A percentile compares a stretch with the other conserved stretches of the same genome.
These are phyloP conservation scores for Xiphophorus maculatus DNA, from an alignment of 2,113 vertebrate species.

Conservation along the genomic window DNA sequence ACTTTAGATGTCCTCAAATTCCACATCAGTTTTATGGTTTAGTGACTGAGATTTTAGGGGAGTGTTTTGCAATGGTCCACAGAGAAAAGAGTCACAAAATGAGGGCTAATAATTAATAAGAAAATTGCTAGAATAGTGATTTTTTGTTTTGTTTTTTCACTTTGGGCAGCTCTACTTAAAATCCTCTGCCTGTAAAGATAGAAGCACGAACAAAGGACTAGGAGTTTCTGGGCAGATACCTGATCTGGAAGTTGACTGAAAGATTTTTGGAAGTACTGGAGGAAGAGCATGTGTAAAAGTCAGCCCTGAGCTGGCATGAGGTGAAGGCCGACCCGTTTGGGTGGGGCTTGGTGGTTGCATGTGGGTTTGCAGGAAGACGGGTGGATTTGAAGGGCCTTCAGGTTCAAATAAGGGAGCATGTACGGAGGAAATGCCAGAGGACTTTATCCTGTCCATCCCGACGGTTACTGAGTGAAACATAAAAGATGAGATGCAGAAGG, in stretches of 20 bases:
- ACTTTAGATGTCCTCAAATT: too few relatives aligned
- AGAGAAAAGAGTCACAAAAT: too few relatives aligned
- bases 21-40: too few relatives aligned
- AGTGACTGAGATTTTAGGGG: too few relatives aligned
- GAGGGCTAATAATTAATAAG: too few relatives aligned
- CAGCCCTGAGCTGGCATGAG: slow-evolving; percentile 67
- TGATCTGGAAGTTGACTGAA: slow-evolving; percentile 74
- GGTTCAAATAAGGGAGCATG: slow-evolving; percentile 34
- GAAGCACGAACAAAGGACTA: background rate
- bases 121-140: too few relatives aligned
- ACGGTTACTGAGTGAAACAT: slow-evolving; percentile 47
- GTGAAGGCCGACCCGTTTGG: slow-evolving; percentile 52
- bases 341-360: slow-evolving; percentile 4
- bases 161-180: too few relatives aligned
- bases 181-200: background rate
- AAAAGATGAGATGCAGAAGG: slow-evolving; percentile 1
- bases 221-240: slow-evolving; percentile 59
- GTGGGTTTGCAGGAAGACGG: slow-evolving; percentile 19
- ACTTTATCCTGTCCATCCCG: slow-evolving; percentile 55
- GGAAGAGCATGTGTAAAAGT: slow-evolving; percentile 73
- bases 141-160: too few relatives aligned
- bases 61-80: too few relatives aligned
- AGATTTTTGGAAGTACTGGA: slow-evolving; percentile 81
- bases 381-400: slow-evolving; percentile 31
- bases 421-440: slow-evolving; percentile 46